phyloP scores from a whole-genome alignment of 2,888 invertebrate species.

The Trichogramma evanescens region DNA sequence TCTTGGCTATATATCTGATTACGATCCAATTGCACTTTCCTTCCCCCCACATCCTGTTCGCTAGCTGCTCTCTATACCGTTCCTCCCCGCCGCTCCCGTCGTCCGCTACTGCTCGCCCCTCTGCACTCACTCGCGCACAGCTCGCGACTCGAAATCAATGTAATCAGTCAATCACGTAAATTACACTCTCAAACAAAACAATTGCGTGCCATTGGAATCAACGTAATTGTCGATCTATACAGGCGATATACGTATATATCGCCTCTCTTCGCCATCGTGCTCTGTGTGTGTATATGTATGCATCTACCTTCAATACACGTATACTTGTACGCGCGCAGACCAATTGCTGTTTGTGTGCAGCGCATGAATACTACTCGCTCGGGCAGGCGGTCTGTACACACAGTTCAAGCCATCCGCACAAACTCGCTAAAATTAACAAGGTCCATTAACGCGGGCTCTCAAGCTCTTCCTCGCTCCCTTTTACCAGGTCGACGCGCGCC shows the following conservation, averaged over 20 bases:
- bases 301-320: no score
- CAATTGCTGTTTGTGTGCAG: no score
- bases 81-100: no score
- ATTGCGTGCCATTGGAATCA: conserved; percentile 14
- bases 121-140: neutral
- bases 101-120: no score
- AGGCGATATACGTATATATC: neutral
- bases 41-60: no score
- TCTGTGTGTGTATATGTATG: no score
- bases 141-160: conserved; percentile 11
- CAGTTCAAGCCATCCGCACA: conserved; percentile 9
- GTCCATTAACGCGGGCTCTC: conserved; percentile 16
- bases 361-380: no score
- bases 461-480: neutral
- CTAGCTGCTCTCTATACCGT: no score
- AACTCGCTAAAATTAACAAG: conserved; percentile 20
- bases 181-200: conserved; percentile 21
- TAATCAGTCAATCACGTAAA: conserved; percentile 22
- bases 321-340: no score
- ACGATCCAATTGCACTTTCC: conserved; percentile 16
- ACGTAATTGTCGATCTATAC: conserved; percentile 16
- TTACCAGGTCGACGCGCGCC: no score
- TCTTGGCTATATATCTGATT: conserved; percentile 7
- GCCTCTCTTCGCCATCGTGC: no score
- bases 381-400: no score